Conservation (phyloP, 2,113 vertebrate species). For the Strix aluco region DNA sequence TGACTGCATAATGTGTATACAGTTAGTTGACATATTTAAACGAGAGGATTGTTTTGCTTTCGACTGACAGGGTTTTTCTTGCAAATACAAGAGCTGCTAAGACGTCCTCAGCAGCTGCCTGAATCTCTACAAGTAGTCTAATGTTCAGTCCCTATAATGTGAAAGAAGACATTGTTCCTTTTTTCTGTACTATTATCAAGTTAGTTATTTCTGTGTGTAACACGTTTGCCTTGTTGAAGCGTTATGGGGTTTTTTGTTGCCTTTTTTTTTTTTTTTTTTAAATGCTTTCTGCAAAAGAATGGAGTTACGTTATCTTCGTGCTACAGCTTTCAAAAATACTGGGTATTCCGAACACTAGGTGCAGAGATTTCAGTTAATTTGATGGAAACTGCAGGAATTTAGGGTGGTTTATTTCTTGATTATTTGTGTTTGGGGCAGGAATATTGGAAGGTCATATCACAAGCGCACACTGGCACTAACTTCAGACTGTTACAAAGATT, state of each 20-base stretch:
- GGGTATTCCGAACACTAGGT: not conserved
- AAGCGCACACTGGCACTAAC: fast-evolving
- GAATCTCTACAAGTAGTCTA: not conserved
- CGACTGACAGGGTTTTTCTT: not conserved
- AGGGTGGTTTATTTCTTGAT: not conserved
- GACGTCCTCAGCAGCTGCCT: conserved; percentile 30
- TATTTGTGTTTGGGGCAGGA: not conserved
- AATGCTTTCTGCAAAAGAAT: not conserved
- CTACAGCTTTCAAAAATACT: not conserved
- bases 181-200: not conserved
- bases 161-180: conserved; percentile 48
- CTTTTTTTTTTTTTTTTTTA: not conserved
- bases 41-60: conserved; percentile 1
- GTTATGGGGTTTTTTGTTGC: not conserved
- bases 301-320: not conserved
- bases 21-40: not conserved
- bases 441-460: not conserved
- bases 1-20: not conserved
- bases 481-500: not conserved
- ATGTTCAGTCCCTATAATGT: not conserved
- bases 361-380: not conserved
- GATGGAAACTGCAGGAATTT: not conserved
- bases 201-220: not conserved
- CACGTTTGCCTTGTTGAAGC: not conserved
- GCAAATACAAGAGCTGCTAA: conserved; percentile 21